A percentile compares a stretch with the other conserved stretches of the same genome.
phyloP scores from a whole-genome alignment of 2,113 vertebrate genomes.

The Poeciliopsis retropinna region DNA sequence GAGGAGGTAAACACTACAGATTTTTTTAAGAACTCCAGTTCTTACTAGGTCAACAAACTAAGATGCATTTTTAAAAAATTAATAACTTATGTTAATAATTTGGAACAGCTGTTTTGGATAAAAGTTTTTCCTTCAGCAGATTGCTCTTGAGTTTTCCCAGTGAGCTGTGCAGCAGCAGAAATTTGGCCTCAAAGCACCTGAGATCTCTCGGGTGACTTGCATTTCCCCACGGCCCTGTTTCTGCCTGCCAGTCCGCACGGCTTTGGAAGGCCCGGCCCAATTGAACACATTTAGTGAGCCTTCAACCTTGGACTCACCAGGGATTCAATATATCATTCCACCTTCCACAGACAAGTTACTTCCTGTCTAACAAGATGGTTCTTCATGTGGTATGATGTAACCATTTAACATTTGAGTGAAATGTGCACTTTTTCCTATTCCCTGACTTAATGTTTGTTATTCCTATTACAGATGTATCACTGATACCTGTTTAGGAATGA shows the following conservation, averaged over 20 bases:
- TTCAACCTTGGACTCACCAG: conserved; percentile 62
- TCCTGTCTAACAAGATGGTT: conserved; percentile 52
- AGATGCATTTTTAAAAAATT: conserved; percentile 70
- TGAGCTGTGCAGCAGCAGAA: conserved; percentile 57
- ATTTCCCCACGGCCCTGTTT: conserved; percentile 57
- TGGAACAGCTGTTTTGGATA: conserved; percentile 66
- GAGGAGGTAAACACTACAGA: conserved; percentile 70
- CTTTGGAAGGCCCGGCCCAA: conserved; percentile 62
- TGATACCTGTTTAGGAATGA: conserved; percentile 52
- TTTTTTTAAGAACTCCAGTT: conserved; percentile 60
- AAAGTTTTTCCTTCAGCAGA: conserved; percentile 50
- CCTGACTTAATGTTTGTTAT: conserved; percentile 47
- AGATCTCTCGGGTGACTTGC: conserved; percentile 63
- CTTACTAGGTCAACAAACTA: conserved; percentile 74
- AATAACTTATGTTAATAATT: conserved; percentile 74
- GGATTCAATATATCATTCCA: conserved; percentile 62
- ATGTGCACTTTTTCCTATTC: conserved; percentile 56
- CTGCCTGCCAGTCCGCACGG: conserved; percentile 64
- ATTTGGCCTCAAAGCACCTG: conserved; percentile 37
- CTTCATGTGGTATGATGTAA: conserved; percentile 66
- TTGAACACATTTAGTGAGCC: conserved; percentile 75
- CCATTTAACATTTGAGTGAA: conserved; percentile 35
- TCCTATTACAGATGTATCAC: conserved; percentile 47
- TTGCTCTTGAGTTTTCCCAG: conserved; percentile 63
- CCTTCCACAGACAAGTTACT: conserved; percentile 61